A percentile compares a stretch with the other conserved stretches of the same genome.
Evolutionary conservation across 2,797 vertebrate species (phyloP).

Genomic region (Melopsittacus undulatus): DNA sequence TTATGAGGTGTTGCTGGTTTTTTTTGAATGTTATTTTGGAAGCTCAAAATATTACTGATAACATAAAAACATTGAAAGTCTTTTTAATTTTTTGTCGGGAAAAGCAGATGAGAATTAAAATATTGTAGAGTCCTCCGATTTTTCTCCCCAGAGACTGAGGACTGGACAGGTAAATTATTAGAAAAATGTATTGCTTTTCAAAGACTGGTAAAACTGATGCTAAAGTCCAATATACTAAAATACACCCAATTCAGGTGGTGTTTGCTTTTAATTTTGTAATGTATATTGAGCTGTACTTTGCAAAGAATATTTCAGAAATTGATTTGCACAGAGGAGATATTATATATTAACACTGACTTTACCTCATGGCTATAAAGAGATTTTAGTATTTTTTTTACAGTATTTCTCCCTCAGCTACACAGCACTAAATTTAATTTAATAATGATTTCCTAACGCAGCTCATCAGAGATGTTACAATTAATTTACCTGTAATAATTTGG

Average conservation of each 20-base stretch:
- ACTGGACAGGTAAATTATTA: background rate
- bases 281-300: background rate
- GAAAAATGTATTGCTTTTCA: background rate
- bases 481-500: background rate
- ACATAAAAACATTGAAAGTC: background rate
- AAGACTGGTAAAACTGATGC: background rate
- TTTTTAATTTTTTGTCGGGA: background rate
- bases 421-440: background rate
- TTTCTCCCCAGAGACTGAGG: background rate
- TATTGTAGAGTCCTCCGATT: background rate
- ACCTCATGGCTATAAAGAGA: background rate
- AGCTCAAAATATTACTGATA: background rate
- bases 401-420: background rate
- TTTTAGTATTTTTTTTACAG: background rate
- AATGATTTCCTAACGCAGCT: background rate
- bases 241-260: background rate
- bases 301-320: constrained; percentile 17
- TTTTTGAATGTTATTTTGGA: background rate
- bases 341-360: background rate
- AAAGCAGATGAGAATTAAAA: background rate
- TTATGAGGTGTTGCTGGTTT: background rate
- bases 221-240: background rate
- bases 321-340: background rate
- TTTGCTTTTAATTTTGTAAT: background rate
- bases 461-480: background rate